Conservation (phyloP, 2,113 vertebrate genomes). For the Aegypius monachus region DNA sequence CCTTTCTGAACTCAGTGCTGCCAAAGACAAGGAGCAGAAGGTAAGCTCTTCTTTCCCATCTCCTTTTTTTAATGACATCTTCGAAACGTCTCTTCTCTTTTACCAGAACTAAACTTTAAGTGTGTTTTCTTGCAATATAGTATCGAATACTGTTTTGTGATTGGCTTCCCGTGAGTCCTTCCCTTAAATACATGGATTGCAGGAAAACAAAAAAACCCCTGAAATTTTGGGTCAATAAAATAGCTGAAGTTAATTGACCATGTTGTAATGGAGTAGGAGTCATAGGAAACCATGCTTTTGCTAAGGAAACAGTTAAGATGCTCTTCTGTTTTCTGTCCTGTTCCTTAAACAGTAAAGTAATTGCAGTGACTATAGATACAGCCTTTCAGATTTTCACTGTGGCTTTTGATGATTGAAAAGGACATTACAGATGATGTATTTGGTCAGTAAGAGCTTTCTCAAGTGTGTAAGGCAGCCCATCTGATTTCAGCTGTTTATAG, state of each 20-base stretch:
- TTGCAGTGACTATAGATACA: not conserved
- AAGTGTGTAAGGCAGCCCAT: not conserved
- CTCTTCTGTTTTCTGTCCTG: not conserved
- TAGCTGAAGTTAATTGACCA: not conserved
- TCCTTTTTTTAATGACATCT: not conserved
- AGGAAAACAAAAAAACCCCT: not conserved
- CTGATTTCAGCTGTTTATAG: not conserved
- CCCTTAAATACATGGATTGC: not conserved
- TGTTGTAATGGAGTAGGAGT: not conserved
- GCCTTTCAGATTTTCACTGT: not conserved
- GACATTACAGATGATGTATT: constrained; percentile 5
- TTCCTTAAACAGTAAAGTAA: not conserved
- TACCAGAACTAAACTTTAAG: not conserved
- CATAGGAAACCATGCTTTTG: not conserved
- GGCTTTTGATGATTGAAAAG: constrained; percentile 20
- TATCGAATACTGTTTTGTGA: not conserved
- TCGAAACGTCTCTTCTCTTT: not conserved
- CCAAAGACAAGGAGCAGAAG: constrained; percentile 73
- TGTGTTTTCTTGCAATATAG: not conserved
- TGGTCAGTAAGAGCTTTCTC: constrained; percentile 3
- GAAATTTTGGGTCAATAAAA: not conserved
- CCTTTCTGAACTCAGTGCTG: constrained; percentile 80
- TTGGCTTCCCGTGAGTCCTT: not conserved
- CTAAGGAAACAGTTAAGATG: not conserved
- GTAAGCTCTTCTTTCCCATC: constrained; percentile 65